Percentiles rank a stretch among this genome's conserved stretches.
phyloP scores from a whole-genome alignment of 2,888 invertebrate species.

The Noctua pronuba region DNA sequence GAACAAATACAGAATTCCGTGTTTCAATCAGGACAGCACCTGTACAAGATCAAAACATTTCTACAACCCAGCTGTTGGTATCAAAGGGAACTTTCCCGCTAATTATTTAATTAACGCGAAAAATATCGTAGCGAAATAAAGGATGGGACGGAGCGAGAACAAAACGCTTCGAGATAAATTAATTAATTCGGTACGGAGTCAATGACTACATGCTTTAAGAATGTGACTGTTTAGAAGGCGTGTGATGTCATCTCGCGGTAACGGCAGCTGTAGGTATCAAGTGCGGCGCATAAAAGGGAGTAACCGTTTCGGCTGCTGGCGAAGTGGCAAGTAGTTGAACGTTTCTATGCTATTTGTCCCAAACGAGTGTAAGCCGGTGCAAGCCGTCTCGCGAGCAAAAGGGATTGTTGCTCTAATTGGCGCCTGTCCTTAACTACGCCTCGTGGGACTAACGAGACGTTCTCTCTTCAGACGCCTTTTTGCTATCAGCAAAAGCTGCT shows the following conservation, averaged over 20 bases:
- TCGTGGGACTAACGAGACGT: constrained; percentile 65
- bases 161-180: constrained; percentile 11
- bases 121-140: constrained; percentile 31
- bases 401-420: constrained; percentile 68
- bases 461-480: constrained; percentile 61
- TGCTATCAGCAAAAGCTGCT: constrained; percentile 38
- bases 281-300: neutral
- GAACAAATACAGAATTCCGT: constrained; percentile 31
- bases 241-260: neutral
- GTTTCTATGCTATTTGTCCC: constrained; percentile 39
- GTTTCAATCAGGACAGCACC: constrained; percentile 20
- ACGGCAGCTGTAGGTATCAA: neutral
- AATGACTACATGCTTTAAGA: constrained; percentile 8
- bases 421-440: constrained; percentile 56
- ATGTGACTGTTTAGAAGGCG: neutral
- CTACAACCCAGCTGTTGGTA: constrained; percentile 6
- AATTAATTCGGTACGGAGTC: constrained; percentile 1
- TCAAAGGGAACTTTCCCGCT: constrained; percentile 24
- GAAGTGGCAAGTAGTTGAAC: neutral
- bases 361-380: constrained; percentile 31
- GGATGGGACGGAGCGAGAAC: neutral
- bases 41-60: constrained; percentile 36
- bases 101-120: constrained; percentile 37
- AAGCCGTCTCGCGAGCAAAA: constrained; percentile 47
- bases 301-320: neutral